These are phyloP conservation scores for Orientallactaga bullata DNA, from an alignment of 2,113 vertebrate genomes.

Conservation along the genomic window DNA sequence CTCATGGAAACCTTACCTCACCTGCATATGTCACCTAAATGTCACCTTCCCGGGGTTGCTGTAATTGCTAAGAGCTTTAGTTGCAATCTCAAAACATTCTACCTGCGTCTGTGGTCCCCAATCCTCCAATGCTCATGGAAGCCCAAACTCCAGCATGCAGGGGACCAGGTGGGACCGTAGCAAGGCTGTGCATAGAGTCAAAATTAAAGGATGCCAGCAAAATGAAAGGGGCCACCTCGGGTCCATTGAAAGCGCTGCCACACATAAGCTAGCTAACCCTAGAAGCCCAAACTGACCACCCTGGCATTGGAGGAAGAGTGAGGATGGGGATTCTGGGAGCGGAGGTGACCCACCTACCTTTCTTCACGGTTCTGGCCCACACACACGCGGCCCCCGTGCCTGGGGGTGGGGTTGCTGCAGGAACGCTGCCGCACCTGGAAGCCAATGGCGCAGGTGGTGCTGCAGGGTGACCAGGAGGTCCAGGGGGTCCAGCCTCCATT, in stretches of 20 bases:
- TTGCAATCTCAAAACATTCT: too few species aligned
- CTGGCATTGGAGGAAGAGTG: neutral
- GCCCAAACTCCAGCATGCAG: neutral
- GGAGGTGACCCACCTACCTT: constrained; percentile 86
- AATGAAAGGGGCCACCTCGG: neutral
- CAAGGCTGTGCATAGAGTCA: neutral
- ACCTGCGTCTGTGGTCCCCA: too few species aligned
- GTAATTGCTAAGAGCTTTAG: too few species aligned
- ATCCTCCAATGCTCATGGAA: neutral
- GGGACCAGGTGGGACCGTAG: neutral
- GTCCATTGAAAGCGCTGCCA: neutral
- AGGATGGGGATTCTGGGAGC: accelerated
- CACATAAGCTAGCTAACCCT: neutral
- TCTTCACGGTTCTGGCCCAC: constrained; percentile 99
- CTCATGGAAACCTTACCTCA: too few species aligned
- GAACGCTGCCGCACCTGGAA: constrained; percentile 98
- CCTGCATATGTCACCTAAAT: too few species aligned
- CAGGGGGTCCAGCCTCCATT: constrained; percentile 99
- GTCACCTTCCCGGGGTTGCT: too few species aligned
- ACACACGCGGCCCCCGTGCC: constrained; percentile 96
- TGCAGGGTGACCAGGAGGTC: constrained; percentile 97
- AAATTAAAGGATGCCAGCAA: neutral
- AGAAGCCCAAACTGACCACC: accelerated
- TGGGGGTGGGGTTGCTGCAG: constrained; percentile 97
- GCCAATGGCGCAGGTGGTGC: constrained; percentile 97